A percentile compares a stretch with the other conserved stretches of the same genome.
Evolutionary conservation across 2,888 invertebrate genomes (phyloP).

Genomic region (Anticlea derivata): DNA sequence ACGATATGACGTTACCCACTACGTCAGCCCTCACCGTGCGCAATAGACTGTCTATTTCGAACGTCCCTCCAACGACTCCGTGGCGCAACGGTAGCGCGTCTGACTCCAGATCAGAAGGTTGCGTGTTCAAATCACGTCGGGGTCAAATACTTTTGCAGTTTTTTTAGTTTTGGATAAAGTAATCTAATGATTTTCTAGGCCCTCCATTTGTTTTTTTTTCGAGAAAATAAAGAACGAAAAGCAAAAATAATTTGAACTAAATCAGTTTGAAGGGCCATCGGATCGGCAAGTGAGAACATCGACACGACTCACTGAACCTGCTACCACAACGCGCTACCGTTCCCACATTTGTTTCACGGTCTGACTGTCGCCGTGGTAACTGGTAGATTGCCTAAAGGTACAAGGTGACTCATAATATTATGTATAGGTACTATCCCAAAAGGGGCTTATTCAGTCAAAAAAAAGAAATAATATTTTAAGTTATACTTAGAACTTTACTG

Average conservation of each 20-base stretch:
- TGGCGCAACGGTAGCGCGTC: slow-evolving; percentile 98
- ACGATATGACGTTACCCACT: slow-evolving; percentile 18
- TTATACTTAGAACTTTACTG: no score
- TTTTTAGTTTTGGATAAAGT: slow-evolving; percentile 1
- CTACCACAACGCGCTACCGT: slow-evolving; percentile 11
- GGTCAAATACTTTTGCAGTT: slow-evolving; percentile 84
- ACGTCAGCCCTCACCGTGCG: slow-evolving; percentile 15
- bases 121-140: slow-evolving; percentile 99
- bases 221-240: not conserved
- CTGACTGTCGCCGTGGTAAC: slow-evolving; percentile 2
- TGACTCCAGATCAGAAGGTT: slow-evolving; percentile 99
- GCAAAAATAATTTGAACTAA: not conserved
- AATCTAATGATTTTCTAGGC: no score
- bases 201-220: no score
- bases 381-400: not conserved
- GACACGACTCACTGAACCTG: slow-evolving; percentile 3
- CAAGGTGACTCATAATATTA: no score
- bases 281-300: slow-evolving; percentile 10
- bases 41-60: slow-evolving; percentile 41
- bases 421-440: no score
- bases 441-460: no score
- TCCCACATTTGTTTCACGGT: slow-evolving; percentile 22
- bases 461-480: no score
- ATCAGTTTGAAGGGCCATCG: not conserved
- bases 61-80: slow-evolving; percentile 82